Conservation (phyloP, 2,797 vertebrate species). For the Menidia menidia region DNA sequence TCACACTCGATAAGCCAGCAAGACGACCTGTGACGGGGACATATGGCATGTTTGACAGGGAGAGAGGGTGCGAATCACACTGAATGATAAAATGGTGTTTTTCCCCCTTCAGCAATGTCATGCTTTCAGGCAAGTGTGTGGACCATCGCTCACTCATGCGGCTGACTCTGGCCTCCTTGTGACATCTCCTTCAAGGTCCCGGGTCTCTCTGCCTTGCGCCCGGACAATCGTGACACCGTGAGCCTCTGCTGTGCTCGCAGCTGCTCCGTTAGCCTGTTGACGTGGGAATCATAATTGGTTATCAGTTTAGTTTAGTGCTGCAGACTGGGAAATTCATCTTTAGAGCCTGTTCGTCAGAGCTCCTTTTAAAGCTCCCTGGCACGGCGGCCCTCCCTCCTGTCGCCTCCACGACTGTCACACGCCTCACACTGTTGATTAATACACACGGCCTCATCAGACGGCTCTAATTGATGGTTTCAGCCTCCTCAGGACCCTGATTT, state of each 20-base stretch:
- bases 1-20: conserved; percentile 87
- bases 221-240: conserved; percentile 73
- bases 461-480: conserved; percentile 73
- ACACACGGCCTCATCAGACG: conserved; percentile 67
- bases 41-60: conserved; percentile 88
- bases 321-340: conserved; percentile 70
- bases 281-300: conserved; percentile 78
- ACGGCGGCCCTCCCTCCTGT: conserved; percentile 59
- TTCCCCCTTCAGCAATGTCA: conserved; percentile 86
- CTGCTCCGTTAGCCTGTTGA: conserved; percentile 73
- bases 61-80: conserved; percentile 85
- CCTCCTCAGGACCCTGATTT: conserved; percentile 65
- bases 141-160: conserved; percentile 84
- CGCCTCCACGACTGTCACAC: conserved; percentile 61
- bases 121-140: conserved; percentile 82
- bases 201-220: conserved; percentile 68
- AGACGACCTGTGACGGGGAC: conserved; percentile 85
- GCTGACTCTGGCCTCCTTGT: conserved; percentile 79
- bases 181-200: conserved; percentile 85
- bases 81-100: conserved; percentile 88
- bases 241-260: conserved; percentile 60
- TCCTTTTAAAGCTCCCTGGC: conserved; percentile 60
- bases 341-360: conserved; percentile 67
- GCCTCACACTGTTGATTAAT: conserved; percentile 76
- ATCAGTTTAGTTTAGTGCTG: conserved; percentile 79